Evolutionary conservation across 1,140 invertebrate genomes (phyloP), one percentile per base, ranked within the genome.

Genomic region (Eurosta solidaginis): DNA sequence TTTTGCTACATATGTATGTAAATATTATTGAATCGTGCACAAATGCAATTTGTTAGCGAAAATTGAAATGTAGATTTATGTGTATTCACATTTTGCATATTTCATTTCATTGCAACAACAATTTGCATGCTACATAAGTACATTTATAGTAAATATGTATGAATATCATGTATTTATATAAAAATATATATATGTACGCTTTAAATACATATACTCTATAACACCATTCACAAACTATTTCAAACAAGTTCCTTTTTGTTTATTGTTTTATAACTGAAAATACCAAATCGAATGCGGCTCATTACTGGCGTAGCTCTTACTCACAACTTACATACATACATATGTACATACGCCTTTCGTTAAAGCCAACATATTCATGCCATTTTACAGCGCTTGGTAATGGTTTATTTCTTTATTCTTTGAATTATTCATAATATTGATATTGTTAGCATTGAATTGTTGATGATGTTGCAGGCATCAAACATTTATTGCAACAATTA

Each of bases 341-440:
- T n/a, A 14, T 10, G 10, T 14, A 17, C 17, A 40, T 10, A 40
- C 22, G 36, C 59, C 14, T 42, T 33, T 17, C 29, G 27, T 68
- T 68, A 22, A 33, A 29, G 36, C 27, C 54, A 40, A n/a, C n/a
- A n/a, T n/a, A n/a, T n/a, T n/a, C n/a, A n/a, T n/a, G n/a, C n/a
- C n/a, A n/a, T n/a, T 6, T 68, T 68, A 33, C n/a, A 2, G 17
- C 33, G 10, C 17, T 68, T 68, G 59, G 9, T 59, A 1, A 33
- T 63, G 54, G 54, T 17, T 63, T 17, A 63, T 63, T 36, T 68
- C 59, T 29, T 42, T 40, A 29, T 29, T 27, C 59, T 27, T 33
- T 68, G 59, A 68, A 68, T 68, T 68, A 68, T 68, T 68, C 59
- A 68, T 68, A 68, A 68, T 68, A 68, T 68, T 40, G 59, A 33